Percentiles rank a stretch among this genome's conserved stretches.
phyloP scores from a whole-genome alignment of 2,888 invertebrate genomes.

The Epinotia bilunana region DNA sequence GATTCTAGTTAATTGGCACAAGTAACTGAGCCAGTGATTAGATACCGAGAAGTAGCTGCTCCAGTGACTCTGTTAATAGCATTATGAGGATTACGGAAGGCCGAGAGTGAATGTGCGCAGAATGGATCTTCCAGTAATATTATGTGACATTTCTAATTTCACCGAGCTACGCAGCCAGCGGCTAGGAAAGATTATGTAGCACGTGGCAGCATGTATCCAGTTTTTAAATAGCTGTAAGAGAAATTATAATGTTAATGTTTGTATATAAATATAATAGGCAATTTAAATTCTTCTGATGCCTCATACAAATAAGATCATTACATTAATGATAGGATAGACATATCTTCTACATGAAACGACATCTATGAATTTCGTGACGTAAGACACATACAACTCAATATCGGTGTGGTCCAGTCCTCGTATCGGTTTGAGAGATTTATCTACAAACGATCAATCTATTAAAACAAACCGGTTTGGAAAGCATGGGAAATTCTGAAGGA shows the following conservation, averaged over 20 bases:
- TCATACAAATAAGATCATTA: conserved; percentile 6
- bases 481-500: conserved; percentile 44
- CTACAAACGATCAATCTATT: conserved; percentile 34
- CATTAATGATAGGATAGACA: neutral
- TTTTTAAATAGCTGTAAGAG: too few relatives aligned
- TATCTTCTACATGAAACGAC: neutral
- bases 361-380: conserved; percentile 5
- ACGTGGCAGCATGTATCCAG: too few relatives aligned
- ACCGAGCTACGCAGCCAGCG: neutral
- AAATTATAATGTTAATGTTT: neutral
- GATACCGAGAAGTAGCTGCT: conserved; percentile 42
- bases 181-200: too few relatives aligned
- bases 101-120: conserved; percentile 35
- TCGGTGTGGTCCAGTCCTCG: conserved; percentile 28
- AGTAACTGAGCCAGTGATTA: conserved; percentile 42
- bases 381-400: conserved; percentile 10
- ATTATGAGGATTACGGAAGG: conserved; percentile 41
- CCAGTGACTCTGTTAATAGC: conserved; percentile 38
- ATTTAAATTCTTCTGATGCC: neutral
- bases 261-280: neutral
- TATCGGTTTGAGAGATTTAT: conserved; percentile 25
- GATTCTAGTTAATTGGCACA: conserved; percentile 39
- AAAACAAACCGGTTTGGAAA: conserved; percentile 39
- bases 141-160: neutral
- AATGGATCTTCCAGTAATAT: neutral